Base-by-base conservation (phyloP, 1,140 invertebrate genomes). In the Caenorhabditis latens region DNA sequence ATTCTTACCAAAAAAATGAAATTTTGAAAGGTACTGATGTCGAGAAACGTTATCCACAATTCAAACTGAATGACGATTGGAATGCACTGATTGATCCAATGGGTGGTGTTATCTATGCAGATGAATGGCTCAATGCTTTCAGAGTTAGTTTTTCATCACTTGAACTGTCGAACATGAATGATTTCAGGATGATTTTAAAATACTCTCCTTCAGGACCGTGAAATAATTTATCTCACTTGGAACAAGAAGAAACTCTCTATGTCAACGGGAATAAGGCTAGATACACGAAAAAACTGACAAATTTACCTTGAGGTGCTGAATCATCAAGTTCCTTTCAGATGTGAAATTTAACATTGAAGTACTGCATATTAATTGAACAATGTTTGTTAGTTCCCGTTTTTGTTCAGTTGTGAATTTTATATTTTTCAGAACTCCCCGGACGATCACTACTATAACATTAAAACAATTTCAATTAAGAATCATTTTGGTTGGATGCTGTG, bases 101-200 rank as follows among this genome's bases (percentile, higher is more conserved):
- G 83, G 87, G 87, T 40, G 87, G 87, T 19, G 71, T 85, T 4
- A 57, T 88, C 42, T 84, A 87, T 53, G 87, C 87, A 19, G 87
- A 88, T 84, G 85, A 88, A 63, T 88, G 87, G 87, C 43, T 88
- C 19, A 79, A 61, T 16, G 84, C 87, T 0, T 88, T 88, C 42
- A 85, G 86, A 19, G 87, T 85, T 32, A 16, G 46, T 11, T 82
- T 3, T 57, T 0, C 32, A 16, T 65, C 40, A 0, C 50, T 16
- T 65, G 6, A 67, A 40, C 4, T 19, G 11, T 9, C 8, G 0
- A 79, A 50, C 7, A 16, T 4, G 11, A 5, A 11, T n/a, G n/a
- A n/a, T n/a, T n/a, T 32, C 32, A 32, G 32, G 32, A 32, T 32
- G 32, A 32, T 32, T 32, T 32, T 2, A 0, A 32, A 32, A 32